These are phyloP conservation scores for Cavia aperea DNA, from an alignment of 2,113 vertebrate genomes.

Conservation along the genomic window DNA sequence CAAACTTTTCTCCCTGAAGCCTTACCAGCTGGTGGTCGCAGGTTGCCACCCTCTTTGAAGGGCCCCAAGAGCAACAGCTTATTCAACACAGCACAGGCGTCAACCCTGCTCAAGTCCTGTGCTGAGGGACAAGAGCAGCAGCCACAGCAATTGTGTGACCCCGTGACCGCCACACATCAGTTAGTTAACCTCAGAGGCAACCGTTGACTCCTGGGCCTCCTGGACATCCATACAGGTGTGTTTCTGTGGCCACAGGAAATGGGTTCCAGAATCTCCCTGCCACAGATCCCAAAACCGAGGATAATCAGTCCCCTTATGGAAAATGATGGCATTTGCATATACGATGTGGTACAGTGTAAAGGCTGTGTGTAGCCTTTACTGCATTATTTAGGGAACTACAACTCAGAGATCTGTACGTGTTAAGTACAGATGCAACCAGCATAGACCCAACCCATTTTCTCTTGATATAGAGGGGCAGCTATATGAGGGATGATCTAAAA, in stretches of 20 bases:
- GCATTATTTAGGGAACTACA: background rate
- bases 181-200: background rate
- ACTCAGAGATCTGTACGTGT: background rate
- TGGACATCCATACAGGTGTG: background rate
- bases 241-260: background rate
- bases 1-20: background rate
- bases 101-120: background rate
- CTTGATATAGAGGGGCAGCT: background rate
- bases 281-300: background rate
- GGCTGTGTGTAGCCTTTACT: background rate
- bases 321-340: background rate
- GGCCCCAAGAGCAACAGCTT: background rate
- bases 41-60: background rate
- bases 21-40: background rate
- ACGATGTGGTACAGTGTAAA: background rate
- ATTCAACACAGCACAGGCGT: fast-evolving
- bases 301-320: background rate
- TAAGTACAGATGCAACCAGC: background rate
- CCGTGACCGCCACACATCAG: background rate
- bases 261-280: background rate
- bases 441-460: background rate
- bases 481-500: background rate
- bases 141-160: fast-evolving
- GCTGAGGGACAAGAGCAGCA: too few species aligned
- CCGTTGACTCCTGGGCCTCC: background rate